Conservation (phyloP, 2,113 vertebrate species). For the Ceratotherium simum region DNA sequence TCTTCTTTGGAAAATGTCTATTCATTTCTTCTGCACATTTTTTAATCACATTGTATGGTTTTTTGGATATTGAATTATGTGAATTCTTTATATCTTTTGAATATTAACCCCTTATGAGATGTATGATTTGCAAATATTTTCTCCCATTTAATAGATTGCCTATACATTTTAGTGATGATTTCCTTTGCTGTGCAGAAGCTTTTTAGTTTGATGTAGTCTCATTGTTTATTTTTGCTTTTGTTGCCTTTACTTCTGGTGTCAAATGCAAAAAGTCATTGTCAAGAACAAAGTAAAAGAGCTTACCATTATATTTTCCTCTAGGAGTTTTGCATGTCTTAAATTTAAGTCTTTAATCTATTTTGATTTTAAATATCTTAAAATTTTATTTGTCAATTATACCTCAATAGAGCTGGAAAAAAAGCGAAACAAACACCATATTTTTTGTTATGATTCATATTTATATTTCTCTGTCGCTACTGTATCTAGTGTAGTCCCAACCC, state of each 20-base stretch:
- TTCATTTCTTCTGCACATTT: neutral
- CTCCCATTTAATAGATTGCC: no score
- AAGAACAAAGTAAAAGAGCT: neutral
- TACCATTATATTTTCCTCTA: neutral
- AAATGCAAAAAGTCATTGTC: neutral
- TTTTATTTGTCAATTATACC: neutral
- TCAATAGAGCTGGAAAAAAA: neutral
- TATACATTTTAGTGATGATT: no score
- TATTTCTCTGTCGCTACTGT: neutral
- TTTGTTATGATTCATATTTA: neutral
- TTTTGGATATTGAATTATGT: neutral
- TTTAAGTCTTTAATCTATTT: neutral
- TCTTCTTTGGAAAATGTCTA: neutral
- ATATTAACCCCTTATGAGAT: neutral
- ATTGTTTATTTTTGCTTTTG: neutral
- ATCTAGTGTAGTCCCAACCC: neutral
- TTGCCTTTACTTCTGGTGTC: neutral
- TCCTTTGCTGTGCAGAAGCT: neutral
- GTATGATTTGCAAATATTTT: no score
- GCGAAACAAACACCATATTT: neutral
- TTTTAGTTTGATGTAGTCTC: neutral
- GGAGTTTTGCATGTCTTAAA: neutral
- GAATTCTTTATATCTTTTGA: neutral
- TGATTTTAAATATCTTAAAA: neutral
- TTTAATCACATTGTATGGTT: neutral